phyloP scores from a whole-genome alignment of 2,113 vertebrate genomes.

The Indicator indicator region DNA sequence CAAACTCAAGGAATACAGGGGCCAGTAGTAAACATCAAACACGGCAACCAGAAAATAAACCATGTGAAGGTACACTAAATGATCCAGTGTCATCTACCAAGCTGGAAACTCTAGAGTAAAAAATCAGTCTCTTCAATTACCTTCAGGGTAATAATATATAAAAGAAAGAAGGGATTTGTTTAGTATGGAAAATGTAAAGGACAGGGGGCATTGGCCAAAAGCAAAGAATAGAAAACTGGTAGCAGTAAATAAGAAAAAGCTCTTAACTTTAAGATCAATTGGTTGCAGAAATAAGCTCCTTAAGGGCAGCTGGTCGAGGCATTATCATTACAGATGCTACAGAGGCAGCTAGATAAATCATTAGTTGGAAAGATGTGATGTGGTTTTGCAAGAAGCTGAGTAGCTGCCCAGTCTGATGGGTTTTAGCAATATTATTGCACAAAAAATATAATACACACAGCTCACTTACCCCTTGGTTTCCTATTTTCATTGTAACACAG shows the following conservation, averaged over 20 bases:
- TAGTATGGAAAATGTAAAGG: constrained; percentile 33
- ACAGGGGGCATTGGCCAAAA: constrained; percentile 31
- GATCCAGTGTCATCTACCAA: constrained; percentile 16
- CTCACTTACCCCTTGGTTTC: neutral
- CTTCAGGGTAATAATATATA: constrained; percentile 45
- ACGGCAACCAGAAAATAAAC: neutral
- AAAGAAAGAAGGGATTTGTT: constrained; percentile 63
- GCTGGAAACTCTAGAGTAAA: neutral
- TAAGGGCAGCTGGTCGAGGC: constrained; percentile 3
- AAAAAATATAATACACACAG: neutral
- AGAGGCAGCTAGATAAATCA: neutral
- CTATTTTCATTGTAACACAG: neutral
- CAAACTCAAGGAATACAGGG: neutral
- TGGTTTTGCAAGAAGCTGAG: neutral
- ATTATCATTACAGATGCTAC: neutral
- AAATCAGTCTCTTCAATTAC: constrained; percentile 48
- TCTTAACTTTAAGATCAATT: constrained; percentile 59
- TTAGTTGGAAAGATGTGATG: neutral
- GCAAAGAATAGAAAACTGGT: constrained; percentile 37
- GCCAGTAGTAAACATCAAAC: neutral
- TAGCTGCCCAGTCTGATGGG: neutral
- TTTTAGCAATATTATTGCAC: neutral
- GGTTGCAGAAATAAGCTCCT: constrained; percentile 16
- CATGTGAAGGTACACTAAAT: neutral
- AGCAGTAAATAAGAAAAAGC: constrained; percentile 60